Evolutionary conservation across 2,113 vertebrate genomes (phyloP).

Genomic region (Spermophilus dauricus): DNA sequence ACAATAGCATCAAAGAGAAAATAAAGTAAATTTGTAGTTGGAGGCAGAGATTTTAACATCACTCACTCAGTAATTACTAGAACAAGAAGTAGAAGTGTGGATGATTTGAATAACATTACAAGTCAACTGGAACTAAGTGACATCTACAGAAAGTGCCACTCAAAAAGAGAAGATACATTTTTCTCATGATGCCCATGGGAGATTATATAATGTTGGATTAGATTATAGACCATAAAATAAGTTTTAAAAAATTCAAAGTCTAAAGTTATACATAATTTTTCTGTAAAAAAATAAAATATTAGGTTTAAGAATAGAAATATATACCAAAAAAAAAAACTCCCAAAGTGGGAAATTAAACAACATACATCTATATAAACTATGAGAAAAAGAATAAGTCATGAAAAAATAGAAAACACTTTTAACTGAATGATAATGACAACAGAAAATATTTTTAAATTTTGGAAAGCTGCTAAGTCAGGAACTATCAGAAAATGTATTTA

Average conservation of each 20-base stretch:
- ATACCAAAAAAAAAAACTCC: not conserved
- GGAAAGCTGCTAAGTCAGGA: not conserved
- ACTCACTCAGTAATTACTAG: conserved; percentile 20
- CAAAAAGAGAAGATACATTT: not conserved
- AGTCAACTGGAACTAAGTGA: not conserved
- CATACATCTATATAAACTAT: not conserved
- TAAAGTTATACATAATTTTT: not conserved
- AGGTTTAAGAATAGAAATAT: not conserved
- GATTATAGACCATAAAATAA: not conserved
- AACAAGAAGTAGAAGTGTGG: not conserved
- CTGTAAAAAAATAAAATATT: not conserved
- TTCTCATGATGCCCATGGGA: not conserved
- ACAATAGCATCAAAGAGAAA: not conserved
- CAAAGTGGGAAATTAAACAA: not conserved
- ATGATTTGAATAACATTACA: not conserved
- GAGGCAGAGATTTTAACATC: conserved; percentile 5
- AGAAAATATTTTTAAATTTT: conserved; percentile 11
- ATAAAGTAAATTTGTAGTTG: not conserved
- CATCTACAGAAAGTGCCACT: not conserved
- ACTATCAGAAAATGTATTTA: not conserved
- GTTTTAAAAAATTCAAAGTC: not conserved
- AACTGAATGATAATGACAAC: not conserved
- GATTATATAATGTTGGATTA: not conserved
- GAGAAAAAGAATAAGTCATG: not conserved
- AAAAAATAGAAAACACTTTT: not conserved